Evolutionary conservation across 2,797 vertebrate genomes (phyloP).

Genomic region (Acipenser transmontanus): DNA sequence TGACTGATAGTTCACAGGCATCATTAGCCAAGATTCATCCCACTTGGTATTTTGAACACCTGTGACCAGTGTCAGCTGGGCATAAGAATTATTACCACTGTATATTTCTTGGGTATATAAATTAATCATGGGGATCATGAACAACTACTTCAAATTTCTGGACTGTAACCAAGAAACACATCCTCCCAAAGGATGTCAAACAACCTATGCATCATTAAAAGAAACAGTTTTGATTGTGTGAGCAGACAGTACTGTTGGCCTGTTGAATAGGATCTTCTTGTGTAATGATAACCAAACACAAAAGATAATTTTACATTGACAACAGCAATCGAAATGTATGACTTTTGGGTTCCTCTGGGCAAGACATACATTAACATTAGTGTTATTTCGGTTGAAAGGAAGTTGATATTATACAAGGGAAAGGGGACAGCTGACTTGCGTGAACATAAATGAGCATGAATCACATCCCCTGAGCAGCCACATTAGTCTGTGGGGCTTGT

Average conservation of each 20-base stretch:
- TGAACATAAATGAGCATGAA: constrained; percentile 53
- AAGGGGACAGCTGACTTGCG: constrained; percentile 47
- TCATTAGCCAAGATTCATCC: constrained; percentile 64
- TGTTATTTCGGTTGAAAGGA: constrained; percentile 21
- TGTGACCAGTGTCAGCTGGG: constrained; percentile 52
- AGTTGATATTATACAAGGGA: constrained; percentile 45
- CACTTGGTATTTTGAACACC: constrained; percentile 65
- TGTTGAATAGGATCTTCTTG: constrained; percentile 23
- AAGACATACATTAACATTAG: not conserved
- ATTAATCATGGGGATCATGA: constrained; percentile 63
- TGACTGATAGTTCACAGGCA: constrained; percentile 62
- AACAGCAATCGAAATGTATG: constrained; percentile 32
- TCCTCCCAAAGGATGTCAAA: constrained; percentile 44
- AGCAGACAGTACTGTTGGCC: constrained; percentile 34
- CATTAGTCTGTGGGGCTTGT: constrained; percentile 53
- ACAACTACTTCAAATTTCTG: constrained; percentile 60
- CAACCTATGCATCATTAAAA: constrained; percentile 57
- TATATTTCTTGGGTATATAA: constrained; percentile 56
- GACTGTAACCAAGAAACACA: constrained; percentile 56
- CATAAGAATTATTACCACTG: constrained; percentile 63
- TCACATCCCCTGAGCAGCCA: constrained; percentile 37
- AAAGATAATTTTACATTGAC: constrained; percentile 31
- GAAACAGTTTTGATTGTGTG: constrained; percentile 36
- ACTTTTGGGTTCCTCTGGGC: constrained; percentile 30
- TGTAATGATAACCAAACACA: constrained; percentile 5